Evolutionary conservation across 2,797 vertebrate genomes (phyloP).

Genomic region (Ibycter americanus): DNA sequence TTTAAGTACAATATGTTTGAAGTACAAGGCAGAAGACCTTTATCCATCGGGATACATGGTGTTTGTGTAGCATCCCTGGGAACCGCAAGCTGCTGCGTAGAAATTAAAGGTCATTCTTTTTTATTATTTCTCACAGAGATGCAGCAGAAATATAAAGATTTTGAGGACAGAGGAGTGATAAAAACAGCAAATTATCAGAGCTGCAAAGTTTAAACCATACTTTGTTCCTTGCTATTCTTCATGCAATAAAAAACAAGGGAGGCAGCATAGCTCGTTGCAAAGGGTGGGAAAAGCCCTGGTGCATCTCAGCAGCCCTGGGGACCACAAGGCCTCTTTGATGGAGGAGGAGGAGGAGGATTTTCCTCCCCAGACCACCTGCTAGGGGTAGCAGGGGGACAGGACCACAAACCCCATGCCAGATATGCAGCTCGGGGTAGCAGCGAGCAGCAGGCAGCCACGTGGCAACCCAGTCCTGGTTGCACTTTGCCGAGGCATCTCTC

Average conservation of each 20-base stretch:
- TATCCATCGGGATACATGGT: background rate
- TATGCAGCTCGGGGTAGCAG: background rate
- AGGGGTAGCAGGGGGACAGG: background rate
- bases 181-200: background rate
- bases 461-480: background rate
- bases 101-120: constrained; percentile 30
- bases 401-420: background rate
- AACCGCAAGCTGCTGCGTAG: background rate
- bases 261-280: background rate
- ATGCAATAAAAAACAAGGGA: background rate
- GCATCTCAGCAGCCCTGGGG: background rate
- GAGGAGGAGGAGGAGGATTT: background rate
- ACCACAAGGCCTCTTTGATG: no score
- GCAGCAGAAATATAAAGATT: background rate
- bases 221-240: background rate
- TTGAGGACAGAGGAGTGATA: background rate
- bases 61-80: background rate
- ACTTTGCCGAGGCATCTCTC: background rate
- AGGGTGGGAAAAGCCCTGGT: background rate
- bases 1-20: background rate
- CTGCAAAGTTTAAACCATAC: background rate
- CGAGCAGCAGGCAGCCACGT: background rate
- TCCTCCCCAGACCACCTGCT: background rate
- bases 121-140: background rate
- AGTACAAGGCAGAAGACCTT: constrained; percentile 19